A percentile compares a stretch with the other conserved stretches of the same genome.
These are phyloP conservation scores for Erpornis zantholeuca DNA, from an alignment of 2,113 vertebrate species.

Conservation along the genomic window DNA sequence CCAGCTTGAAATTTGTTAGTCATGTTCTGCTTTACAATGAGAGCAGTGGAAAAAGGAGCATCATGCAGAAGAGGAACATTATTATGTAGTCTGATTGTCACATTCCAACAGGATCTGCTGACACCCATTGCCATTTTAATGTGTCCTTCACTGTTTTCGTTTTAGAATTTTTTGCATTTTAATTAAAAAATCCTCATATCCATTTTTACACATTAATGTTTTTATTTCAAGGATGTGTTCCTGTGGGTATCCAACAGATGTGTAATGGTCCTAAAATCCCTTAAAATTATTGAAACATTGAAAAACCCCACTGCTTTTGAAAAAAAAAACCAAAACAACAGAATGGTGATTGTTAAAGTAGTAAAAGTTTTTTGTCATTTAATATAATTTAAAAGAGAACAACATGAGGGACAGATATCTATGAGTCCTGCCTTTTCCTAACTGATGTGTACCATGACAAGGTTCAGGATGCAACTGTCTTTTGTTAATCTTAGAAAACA, in stretches of 20 bases:
- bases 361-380: not conserved
- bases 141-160: not conserved
- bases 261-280: not conserved
- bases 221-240: not conserved
- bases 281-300: not conserved
- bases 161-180: not conserved
- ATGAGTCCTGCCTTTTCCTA: not conserved
- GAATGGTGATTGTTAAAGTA: not conserved
- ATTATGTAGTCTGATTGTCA: not conserved
- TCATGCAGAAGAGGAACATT: not conserved
- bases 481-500: not conserved
- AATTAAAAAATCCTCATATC: not conserved
- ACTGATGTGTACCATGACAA: not conserved
- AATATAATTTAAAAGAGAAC: constrained; percentile 9
- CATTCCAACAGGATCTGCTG: not conserved
- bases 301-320: not conserved
- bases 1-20: not conserved
- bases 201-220: not conserved
- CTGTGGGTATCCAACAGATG: not conserved
- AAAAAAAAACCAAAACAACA: not conserved
- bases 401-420: not conserved
- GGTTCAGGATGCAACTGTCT: not conserved
- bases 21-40: not conserved
- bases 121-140: not conserved
- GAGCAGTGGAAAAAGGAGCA: not conserved